A percentile compares a stretch with the other conserved stretches of the same genome.
These are phyloP conservation scores for Nemoura dubitans DNA, from an alignment of 2,888 invertebrate genomes.

Conservation along the genomic window DNA sequence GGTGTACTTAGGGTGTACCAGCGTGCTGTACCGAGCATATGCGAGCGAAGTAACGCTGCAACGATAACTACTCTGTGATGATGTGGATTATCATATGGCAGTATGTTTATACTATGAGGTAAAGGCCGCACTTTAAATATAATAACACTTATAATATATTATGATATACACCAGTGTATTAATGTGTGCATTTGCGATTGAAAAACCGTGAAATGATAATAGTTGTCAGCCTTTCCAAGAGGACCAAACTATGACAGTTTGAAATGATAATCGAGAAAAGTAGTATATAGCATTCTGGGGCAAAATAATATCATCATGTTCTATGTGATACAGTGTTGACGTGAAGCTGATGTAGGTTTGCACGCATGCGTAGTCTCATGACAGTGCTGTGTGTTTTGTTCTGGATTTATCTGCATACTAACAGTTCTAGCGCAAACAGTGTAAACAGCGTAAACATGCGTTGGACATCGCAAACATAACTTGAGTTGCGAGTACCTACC, in stretches of 20 bases:
- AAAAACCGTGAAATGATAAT: not conserved
- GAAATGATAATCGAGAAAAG: conserved; percentile 17
- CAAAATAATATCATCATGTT: conserved; percentile 21
- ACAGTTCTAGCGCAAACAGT: not conserved
- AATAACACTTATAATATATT: not conserved
- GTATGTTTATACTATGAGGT: no score
- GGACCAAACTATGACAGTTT: conserved; percentile 22
- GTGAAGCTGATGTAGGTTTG: not conserved
- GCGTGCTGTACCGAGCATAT: not conserved
- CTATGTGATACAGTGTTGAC: not conserved
- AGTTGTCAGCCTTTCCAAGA: conserved; percentile 16
- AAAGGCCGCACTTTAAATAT: not conserved
- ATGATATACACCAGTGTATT: not conserved
- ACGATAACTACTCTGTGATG: not conserved
- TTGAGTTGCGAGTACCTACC: not conserved
- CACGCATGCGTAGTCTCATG: no score
- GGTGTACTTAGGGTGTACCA: not conserved
- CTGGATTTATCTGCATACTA: not conserved
- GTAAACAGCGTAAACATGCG: not conserved
- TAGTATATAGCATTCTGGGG: conserved; percentile 7
- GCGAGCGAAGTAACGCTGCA: not conserved
- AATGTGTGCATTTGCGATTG: no score
- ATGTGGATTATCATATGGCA: no score
- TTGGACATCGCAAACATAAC: not conserved
- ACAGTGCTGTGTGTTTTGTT: not conserved